Evolutionary conservation across 1,140 invertebrate genomes (phyloP), one percentile per base, ranked within the genome.

Genomic region (Neodiprion virginianus): DNA sequence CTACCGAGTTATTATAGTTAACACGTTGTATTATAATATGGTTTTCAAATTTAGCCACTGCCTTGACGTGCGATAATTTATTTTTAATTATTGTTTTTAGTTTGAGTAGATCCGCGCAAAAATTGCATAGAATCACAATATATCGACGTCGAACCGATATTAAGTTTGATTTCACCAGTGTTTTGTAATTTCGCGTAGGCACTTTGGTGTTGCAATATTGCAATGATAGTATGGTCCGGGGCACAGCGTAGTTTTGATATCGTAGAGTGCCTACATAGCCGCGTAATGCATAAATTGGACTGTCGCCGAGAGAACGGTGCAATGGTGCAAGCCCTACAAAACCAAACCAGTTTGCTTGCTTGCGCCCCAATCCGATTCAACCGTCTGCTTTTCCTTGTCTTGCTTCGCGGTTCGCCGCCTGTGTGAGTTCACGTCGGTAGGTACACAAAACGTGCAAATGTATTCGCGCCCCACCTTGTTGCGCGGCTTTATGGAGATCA

Each of bases 271-370:
- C 88, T 89, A 88, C 88, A 89, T 89, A 89, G 86, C 86, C 88
- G 28, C 28, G 87, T 88, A 86, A 88, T 88, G 88, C 88, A 89
- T 89, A 88, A 89, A 88, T 88, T 89, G 86, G 87, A 89, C 88
- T 89, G 87, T 82, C 81, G 83, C 85, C 83, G 81, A 85, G 85
- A 83, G 83, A 87, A 82, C 86, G 87, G 79, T 88, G 88, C 87
- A 89, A 81, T 82, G 86, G 84, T 87, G 86, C 87, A 87, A 87
- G 86, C 86, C 86, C 83, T 81, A 84, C 85, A 84, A 87, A 85
- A 84, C 85, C 82, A 86, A 87, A 88, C 86, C 87, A 87, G 86
- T 87, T 88, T 88, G 83, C 82, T 75, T 67, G 72, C 75, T 79
- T 76, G 69, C 68, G 79, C 76, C 79, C 86, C 86, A 85, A 87